Conservation (phyloP, 2,888 invertebrate species). For the Prenolepis imparis region DNA sequence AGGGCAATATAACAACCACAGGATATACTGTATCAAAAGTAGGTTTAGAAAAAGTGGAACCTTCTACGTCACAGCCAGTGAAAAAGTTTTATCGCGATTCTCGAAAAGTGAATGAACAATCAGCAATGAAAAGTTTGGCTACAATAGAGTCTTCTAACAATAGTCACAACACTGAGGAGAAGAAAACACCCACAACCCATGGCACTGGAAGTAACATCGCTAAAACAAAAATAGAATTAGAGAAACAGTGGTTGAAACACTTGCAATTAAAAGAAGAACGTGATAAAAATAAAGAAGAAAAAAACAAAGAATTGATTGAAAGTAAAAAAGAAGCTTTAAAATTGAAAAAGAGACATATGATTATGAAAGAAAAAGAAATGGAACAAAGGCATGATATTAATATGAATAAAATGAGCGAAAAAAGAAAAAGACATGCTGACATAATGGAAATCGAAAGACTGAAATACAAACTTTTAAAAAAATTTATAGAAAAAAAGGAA, state of each 20-base stretch:
- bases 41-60: neutral
- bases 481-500: no score
- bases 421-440: no score
- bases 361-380: no score
- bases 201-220: neutral
- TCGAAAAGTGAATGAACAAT: neutral
- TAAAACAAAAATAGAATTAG: neutral
- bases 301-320: neutral
- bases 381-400: no score
- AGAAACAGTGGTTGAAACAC: neutral
- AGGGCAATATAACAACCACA: neutral
- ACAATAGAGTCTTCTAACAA: neutral
- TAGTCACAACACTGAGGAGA: neutral
- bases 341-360: neutral
- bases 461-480: no score
- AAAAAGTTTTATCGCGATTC: neutral
- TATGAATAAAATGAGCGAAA: no score
- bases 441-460: no score
- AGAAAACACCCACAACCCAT: neutral
- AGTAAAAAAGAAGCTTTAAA: constrained; percentile 9
- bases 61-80: neutral
- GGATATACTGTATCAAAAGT: constrained; percentile 2
- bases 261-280: neutral
- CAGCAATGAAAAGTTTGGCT: neutral
- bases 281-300: neutral